phyloP scores from a whole-genome alignment of 2,797 vertebrate genomes.

The Lacerta viridis region DNA sequence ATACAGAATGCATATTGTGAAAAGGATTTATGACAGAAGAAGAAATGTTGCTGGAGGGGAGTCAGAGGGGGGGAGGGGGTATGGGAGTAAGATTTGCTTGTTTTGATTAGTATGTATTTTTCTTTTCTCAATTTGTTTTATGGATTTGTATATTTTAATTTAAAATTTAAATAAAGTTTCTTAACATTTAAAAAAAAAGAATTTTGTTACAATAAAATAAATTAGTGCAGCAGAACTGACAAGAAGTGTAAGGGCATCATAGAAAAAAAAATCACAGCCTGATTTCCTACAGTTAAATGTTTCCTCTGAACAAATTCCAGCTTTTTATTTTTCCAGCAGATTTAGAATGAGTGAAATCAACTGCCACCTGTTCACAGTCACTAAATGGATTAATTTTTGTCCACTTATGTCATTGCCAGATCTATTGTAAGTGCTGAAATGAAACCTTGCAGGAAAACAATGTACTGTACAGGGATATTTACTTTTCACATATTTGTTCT shows the following conservation, averaged over 20 bases:
- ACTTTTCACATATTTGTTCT: background rate
- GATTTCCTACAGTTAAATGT: conserved; percentile 15
- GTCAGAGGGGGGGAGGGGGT: too few relatives aligned
- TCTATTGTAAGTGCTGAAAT: background rate
- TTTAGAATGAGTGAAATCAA: background rate
- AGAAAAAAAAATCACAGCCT: background rate
- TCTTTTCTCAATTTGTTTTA: too few relatives aligned
- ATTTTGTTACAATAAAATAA: background rate
- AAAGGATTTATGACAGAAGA: too few relatives aligned
- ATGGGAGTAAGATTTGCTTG: too few relatives aligned
- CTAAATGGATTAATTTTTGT: conserved; percentile 16
- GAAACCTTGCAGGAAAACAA: conserved; percentile 3
- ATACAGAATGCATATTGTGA: too few relatives aligned
- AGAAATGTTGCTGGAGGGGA: too few relatives aligned
- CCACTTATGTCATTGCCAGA: conserved; percentile 8
- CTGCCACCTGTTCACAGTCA: background rate
- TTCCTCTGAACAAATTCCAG: background rate
- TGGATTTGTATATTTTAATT: too few relatives aligned
- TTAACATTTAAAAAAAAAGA: too few relatives aligned
- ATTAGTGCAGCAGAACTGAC: conserved; percentile 3
- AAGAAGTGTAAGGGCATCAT: background rate
- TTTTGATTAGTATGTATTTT: too few relatives aligned
- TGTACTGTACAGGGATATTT: background rate
- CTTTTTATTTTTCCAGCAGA: background rate
- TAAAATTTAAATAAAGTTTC: too few relatives aligned